Percentiles rank a stretch among this genome's conserved stretches.
phyloP scores from a whole-genome alignment of 35 echinoderm and acorn worm species.

The Heliocidaris erythrogramma region DNA sequence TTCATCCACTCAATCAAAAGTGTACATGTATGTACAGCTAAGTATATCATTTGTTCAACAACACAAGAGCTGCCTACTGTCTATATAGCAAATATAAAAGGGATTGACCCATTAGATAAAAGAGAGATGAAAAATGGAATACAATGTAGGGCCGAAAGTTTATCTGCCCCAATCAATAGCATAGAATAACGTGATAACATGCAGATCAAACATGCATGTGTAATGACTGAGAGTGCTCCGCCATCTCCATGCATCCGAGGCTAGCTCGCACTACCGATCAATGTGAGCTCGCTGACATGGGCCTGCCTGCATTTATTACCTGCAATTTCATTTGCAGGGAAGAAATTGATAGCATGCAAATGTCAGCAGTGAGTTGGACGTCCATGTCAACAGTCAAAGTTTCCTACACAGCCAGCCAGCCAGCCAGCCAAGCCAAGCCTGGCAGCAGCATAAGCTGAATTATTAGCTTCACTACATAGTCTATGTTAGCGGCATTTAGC shows the following conservation, averaged over 20 bases:
- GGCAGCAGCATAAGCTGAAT: slow-evolving; percentile 4
- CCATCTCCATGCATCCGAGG: background rate
- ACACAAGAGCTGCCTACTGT: too few species aligned
- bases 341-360: slow-evolving; percentile 55
- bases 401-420: slow-evolving; percentile 10
- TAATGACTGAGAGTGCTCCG: background rate
- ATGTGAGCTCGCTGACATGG: slow-evolving; percentile 41
- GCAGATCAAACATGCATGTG: slow-evolving; percentile 31
- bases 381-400: slow-evolving; percentile 43
- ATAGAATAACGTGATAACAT: background rate
- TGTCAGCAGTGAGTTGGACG: slow-evolving; percentile 38
- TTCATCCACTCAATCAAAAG: too few species aligned
- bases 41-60: too few species aligned
- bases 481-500: slow-evolving; percentile 37
- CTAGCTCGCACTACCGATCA: background rate
- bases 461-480: slow-evolving; percentile 28
- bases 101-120: background rate
- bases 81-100: background rate
- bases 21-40: too few species aligned
- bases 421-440: background rate
- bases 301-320: slow-evolving; percentile 47
- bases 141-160: background rate
- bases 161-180: slow-evolving; percentile 23
- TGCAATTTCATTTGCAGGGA: slow-evolving; percentile 51
- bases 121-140: background rate